Base-by-base conservation (phyloP, 2,113 vertebrate species). In the Eclectus roratus region DNA sequence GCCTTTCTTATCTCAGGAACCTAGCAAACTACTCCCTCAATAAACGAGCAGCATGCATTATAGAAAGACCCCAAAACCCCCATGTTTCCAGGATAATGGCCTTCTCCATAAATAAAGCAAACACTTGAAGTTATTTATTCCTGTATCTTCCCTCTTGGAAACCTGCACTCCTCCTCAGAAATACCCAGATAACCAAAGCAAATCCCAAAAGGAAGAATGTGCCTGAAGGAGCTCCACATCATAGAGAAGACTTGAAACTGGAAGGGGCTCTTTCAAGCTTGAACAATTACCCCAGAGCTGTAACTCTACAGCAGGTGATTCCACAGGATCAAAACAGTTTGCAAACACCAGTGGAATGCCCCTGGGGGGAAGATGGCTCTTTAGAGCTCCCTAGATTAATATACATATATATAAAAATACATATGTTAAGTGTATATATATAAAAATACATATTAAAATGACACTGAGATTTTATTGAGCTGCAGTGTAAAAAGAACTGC, bases 221-320 rank as follows among this genome's bases (percentile, higher is more conserved):
- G 44, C 86, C 56, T 73, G 29, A 46, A 89, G 83, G 89, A 16
- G 61, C 50, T 16, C 44, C 39, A 33, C 46, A 11, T 17, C 0
- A 3, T 11, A 58, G 73, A 61, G 65, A n/a, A 56, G 58, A 87
- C 49, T 33, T 27, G 16, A 92, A 96, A 92, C 73, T 93, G 80
- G 83, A 93, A 94, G 63, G 65, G 56, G 58, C 55, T 93, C 85
- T 96, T 91, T 91, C 83, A 91, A 80, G 96, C 92, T 94, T 80
- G 31, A 96, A 86, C 83, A 89, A 71, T 47, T n/a, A 64, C 91
- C 73, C 56, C 92, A 49, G 94, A 96, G 94, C 94, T 95, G 91
- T 66, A 96, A 92, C 91, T 94, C 94, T 85, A 24, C 46, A 96
- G 81, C 93, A 96, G 91, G 89, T 96, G 96, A 80, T 82, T 93